These are phyloP conservation scores for Lepeophtheirus nordmannii DNA, from an alignment of 2,888 invertebrate genomes.

Conservation along the genomic window DNA sequence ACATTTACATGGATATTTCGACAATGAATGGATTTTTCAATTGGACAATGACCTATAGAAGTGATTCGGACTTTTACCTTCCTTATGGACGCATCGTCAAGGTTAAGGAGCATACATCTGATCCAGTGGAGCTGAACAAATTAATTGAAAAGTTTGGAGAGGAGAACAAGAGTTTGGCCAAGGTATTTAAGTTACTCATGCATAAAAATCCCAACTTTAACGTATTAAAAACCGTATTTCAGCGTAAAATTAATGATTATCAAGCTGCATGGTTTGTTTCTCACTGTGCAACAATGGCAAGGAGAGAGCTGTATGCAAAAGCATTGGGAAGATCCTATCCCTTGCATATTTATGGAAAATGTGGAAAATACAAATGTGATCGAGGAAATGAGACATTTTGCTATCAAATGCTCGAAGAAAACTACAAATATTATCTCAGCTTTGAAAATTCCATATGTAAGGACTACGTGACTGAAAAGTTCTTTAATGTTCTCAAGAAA, in stretches of 20 bases:
- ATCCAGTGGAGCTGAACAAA: background rate
- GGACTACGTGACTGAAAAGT: slow-evolving; percentile 33
- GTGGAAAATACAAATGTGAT: slow-evolving; percentile 26
- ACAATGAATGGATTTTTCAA: slow-evolving; percentile 27
- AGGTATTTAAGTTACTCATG: too few species aligned
- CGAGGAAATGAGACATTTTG: slow-evolving; percentile 14
- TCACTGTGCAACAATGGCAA: slow-evolving; percentile 27
- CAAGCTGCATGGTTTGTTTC: slow-evolving; percentile 29
- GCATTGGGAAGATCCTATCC: slow-evolving; percentile 26
- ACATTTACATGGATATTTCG: slow-evolving; percentile 19
- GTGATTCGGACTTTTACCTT: slow-evolving; percentile 28
- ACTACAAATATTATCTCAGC: slow-evolving; percentile 31
- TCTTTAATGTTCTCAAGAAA: slow-evolving; percentile 29
- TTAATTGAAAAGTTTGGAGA: slow-evolving; percentile 9
- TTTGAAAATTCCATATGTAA: slow-evolving; percentile 32
- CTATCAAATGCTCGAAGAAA: slow-evolving; percentile 25
- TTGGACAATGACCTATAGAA: slow-evolving; percentile 29
- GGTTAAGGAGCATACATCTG: slow-evolving; percentile 7
- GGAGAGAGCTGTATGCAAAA: slow-evolving; percentile 27
- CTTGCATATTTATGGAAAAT: slow-evolving; percentile 28
- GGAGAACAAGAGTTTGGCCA: slow-evolving; percentile 9
- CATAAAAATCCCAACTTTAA: too few species aligned
- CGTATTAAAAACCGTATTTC: too few species aligned
- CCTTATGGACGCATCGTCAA: slow-evolving; percentile 22
- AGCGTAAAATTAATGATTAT: background rate